Conservation (phyloP, 2,113 vertebrate genomes). For the Chaetura pelagica region DNA sequence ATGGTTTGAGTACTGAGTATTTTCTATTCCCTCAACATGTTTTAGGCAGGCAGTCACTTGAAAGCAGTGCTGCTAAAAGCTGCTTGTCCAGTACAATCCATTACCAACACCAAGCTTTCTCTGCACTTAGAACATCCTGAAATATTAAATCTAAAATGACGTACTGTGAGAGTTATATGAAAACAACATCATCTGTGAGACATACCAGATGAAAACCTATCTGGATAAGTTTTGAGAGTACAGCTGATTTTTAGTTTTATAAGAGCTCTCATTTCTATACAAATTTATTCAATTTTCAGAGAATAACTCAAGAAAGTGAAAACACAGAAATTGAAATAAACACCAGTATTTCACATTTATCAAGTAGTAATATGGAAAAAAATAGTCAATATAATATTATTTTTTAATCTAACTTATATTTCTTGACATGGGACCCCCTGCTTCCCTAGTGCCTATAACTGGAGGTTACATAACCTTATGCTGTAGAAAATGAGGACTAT, state of each 20-base stretch:
- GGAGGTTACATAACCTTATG: not conserved
- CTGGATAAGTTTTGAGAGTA: not conserved
- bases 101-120: not conserved
- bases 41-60: not conserved
- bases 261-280: not conserved
- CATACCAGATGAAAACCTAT: not conserved
- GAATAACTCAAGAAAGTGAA: not conserved
- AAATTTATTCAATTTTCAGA: not conserved
- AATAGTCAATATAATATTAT: not conserved
- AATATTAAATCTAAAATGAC: not conserved
- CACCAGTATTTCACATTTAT: not conserved
- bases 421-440: not conserved
- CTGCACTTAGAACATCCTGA: not conserved
- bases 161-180: not conserved
- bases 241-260: not conserved
- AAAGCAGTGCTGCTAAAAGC: constrained; percentile 1
- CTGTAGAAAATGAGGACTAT: not conserved
- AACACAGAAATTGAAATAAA: not conserved
- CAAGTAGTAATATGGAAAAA: not conserved
- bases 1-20: not conserved
- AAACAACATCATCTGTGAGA: not conserved
- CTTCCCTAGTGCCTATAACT: not conserved
- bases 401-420: not conserved
- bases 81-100: not conserved
- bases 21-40: not conserved